Conservation (phyloP, 64 coral and sea anemone genomes). For the Pachyseris speciosa region DNA sequence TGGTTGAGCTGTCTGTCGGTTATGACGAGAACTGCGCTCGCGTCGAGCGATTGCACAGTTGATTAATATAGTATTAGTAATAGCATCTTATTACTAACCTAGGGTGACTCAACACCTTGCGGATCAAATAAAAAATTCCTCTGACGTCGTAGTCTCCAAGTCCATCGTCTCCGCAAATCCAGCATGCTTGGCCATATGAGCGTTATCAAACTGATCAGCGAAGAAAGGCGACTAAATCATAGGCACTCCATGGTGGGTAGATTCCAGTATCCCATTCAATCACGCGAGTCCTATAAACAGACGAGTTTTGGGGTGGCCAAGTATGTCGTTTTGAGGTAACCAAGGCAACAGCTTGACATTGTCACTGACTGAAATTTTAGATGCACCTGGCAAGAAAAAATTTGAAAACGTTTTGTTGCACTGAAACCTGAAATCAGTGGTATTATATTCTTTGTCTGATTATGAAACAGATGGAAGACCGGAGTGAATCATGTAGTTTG, state of each 20-base stretch:
- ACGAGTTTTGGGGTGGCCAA: slow-evolving; percentile 44
- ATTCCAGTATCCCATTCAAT: slow-evolving; percentile 29
- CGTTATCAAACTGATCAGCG: slow-evolving; percentile 35
- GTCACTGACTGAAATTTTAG: background rate
- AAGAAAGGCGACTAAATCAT: slow-evolving; percentile 69
- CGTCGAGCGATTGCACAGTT: no score
- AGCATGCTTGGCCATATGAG: background rate
- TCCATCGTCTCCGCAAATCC: slow-evolving; percentile 38
- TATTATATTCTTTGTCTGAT: no score
- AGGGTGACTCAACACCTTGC: background rate
- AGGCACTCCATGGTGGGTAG: slow-evolving; percentile 47
- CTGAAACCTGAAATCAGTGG: no score
- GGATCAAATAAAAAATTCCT: slow-evolving; percentile 36
- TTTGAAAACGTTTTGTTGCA: no score
- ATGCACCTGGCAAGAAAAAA: background rate
- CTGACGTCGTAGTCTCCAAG: background rate
- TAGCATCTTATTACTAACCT: background rate
- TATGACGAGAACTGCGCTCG: no score
- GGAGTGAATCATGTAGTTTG: no score
- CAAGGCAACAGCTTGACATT: slow-evolving; percentile 48
- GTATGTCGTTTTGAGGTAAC: slow-evolving; percentile 71
- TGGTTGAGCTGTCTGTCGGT: no score
- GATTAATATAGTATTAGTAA: no score
- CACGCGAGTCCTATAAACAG: slow-evolving; percentile 61
- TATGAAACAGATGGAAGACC: no score